Evolutionary conservation across 2,888 invertebrate species (phyloP).

Genomic region (Oligia fasciuncula): DNA sequence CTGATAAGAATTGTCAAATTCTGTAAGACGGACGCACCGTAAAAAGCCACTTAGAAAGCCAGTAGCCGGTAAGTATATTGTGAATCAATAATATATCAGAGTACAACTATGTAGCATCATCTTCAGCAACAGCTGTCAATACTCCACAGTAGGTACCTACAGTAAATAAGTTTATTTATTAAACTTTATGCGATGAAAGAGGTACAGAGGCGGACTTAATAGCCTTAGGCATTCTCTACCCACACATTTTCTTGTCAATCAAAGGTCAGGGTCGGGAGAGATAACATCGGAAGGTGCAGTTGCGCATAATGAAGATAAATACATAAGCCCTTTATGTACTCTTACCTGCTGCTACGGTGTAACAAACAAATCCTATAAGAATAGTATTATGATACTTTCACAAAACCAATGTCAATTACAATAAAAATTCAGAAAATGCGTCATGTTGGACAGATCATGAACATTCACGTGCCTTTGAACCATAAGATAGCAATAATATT

Average conservation of each 20-base stretch:
- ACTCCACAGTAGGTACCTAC: background rate
- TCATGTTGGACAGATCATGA: background rate
- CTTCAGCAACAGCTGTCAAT: background rate
- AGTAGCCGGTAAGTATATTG: background rate
- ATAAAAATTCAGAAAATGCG: constrained; percentile 1
- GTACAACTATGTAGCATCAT: background rate
- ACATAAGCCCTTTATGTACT: background rate
- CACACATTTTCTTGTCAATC: background rate
- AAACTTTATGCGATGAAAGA: background rate
- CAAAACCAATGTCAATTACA: constrained; percentile 1
- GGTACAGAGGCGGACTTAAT: background rate
- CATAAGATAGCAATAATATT: constrained; percentile 10
- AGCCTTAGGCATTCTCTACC: background rate
- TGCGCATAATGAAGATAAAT: background rate
- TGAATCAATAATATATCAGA: background rate
- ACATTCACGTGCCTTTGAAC: constrained; percentile 2
- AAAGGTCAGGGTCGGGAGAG: background rate
- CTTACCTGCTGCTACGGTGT: background rate
- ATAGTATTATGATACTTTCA: constrained; percentile 13
- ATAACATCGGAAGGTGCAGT: background rate
- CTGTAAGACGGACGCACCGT: background rate
- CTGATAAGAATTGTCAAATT: background rate
- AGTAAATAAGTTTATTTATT: background rate
- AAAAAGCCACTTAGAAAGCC: background rate
- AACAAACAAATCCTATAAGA: constrained; percentile 1